A percentile compares a stretch with the other conserved stretches of the same genome.
phyloP scores from a whole-genome alignment of 2,113 vertebrate species.

The Rhegmatorhina hoffmannsi region DNA sequence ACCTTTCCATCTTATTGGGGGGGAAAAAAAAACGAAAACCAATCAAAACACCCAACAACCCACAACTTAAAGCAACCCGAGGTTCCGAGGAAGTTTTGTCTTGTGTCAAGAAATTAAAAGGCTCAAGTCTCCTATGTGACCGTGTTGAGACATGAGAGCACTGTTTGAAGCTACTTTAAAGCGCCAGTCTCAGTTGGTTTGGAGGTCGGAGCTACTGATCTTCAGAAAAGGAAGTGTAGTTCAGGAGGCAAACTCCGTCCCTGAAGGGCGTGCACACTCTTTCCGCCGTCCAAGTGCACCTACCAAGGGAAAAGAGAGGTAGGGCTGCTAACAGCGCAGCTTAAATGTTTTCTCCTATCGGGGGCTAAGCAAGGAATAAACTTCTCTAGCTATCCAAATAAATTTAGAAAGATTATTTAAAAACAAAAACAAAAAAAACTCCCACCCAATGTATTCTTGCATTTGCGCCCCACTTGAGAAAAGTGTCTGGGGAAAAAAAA shows the following conservation, averaged over 20 bases:
- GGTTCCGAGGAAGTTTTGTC: background rate
- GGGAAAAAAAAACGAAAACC: background rate
- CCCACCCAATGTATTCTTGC: background rate
- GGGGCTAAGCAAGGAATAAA: background rate
- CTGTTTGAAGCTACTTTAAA: slow-evolving; percentile 16
- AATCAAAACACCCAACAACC: background rate
- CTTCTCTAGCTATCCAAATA: background rate
- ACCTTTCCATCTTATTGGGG: background rate
- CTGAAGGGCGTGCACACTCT: background rate
- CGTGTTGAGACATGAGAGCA: background rate
- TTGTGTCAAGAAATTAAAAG: slow-evolving; percentile 24
- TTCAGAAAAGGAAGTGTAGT: background rate
- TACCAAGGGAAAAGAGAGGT: background rate
- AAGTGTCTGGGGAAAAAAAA: background rate
- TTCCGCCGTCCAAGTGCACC: slow-evolving; percentile 7
- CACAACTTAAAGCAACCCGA: background rate
- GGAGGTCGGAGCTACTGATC: background rate
- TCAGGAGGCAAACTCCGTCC: slow-evolving; percentile 2
- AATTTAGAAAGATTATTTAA: background rate
- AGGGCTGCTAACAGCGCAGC: background rate
- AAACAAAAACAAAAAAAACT: background rate
- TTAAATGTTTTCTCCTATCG: background rate
- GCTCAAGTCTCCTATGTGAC: background rate
- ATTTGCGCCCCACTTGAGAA: background rate
- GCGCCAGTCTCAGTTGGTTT: background rate